phyloP scores from a whole-genome alignment of 2,888 invertebrate species.

The Pollenia griseotomentosa region DNA sequence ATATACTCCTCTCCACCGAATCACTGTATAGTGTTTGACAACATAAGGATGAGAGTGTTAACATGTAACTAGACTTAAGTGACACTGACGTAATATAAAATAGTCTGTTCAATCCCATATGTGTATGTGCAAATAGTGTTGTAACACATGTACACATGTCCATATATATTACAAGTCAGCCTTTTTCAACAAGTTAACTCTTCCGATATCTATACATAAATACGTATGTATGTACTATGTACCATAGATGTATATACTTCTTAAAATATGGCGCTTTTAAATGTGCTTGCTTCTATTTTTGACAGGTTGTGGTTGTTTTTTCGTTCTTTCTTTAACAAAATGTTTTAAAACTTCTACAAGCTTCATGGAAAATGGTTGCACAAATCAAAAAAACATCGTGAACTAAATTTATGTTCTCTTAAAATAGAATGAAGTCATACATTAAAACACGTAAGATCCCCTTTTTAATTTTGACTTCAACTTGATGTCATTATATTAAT shows the following conservation, averaged over 20 bases:
- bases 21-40: conserved; percentile 18
- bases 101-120: conserved; percentile 10
- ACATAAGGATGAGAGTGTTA: conserved; percentile 42
- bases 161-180: conserved; percentile 50
- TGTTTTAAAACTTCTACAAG: conserved; percentile 1
- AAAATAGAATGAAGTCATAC: conserved; percentile 49
- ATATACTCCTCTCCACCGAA: conserved; percentile 8
- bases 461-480: conserved; percentile 30
- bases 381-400: background rate
- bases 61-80: conserved; percentile 56
- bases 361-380: conserved; percentile 23
- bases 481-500: conserved; percentile 61
- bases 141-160: conserved; percentile 55
- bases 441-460: conserved; percentile 41
- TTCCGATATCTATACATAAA: background rate
- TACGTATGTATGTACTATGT: too few relatives aligned
- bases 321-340: conserved; percentile 30
- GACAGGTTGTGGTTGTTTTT: conserved; percentile 63
- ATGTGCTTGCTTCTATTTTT: conserved; percentile 32
- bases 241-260: too few relatives aligned
- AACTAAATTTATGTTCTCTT: conserved; percentile 52
- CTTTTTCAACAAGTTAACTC: background rate
- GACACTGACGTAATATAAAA: conserved; percentile 67
- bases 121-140: conserved; percentile 39
- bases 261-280: conserved; percentile 59